Base-by-base conservation (phyloP, 1,140 invertebrate species). In the Sycophaga agraensis region DNA sequence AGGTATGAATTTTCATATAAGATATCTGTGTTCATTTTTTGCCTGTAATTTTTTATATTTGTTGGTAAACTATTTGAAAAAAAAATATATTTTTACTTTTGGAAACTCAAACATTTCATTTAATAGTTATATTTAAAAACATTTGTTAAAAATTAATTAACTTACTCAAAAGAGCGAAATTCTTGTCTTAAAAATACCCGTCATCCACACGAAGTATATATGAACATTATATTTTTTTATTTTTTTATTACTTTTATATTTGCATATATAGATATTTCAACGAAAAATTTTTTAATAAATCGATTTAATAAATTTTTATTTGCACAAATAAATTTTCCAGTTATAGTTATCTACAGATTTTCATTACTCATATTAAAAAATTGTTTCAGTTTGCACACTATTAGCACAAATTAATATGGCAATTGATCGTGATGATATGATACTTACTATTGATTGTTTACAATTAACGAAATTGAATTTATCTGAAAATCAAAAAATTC, bases 311-410 rank as follows among this genome's bases (percentile, higher is more conserved):
- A 50, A 26, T 26, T n/a, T 42, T 42, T 42, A 24, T 53, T 59
- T 28, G 28, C 12, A 40, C 28, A 31, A 6, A 31, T 4, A 31
- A 31, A 6, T 31, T 31, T 11, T 31, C 11, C 28, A 31, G 28
- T 31, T 31, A 31, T 6, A 31, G 5, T 11, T 11, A 31, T 31
- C 5, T 31, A 31, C 5, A 31, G 11, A 4, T 31, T 31, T 31
- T 31, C 12, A 31, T 48, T 14, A n/a, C n/a, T n/a, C n/a, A n/a
- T n/a, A 39, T 17, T 17, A 42, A 19, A 49, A 59, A 39, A 24
- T 60, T 11, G 12, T 70, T 68, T 0, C 31, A 75, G 72, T 50
- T 2, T 76, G 67, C 14, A 48, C 55, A 9, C 57, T 68, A 51
- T 60, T 72, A 28, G 50, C 54, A 5, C 53, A 67, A 53, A 53